Evolutionary conservation across 2,797 vertebrate genomes (phyloP).

Genomic region (Aphelocoma californica): DNA sequence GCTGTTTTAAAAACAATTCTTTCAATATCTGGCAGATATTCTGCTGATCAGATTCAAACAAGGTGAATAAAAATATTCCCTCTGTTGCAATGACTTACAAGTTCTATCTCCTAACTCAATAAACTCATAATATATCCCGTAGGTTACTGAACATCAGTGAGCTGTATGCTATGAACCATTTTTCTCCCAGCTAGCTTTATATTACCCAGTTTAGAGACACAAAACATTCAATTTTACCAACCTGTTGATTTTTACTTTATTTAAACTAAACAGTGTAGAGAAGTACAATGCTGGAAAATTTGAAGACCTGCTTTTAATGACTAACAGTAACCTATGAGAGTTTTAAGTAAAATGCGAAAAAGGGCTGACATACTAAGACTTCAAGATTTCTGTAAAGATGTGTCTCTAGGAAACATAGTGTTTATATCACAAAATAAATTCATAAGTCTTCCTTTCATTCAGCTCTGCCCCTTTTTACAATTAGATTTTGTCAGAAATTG

Average conservation of each 20-base stretch:
- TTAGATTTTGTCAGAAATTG: background rate
- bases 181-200: background rate
- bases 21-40: constrained; percentile 46
- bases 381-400: background rate
- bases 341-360: background rate
- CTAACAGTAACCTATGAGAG: background rate
- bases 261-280: background rate
- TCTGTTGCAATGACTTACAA: constrained; percentile 14
- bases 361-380: background rate
- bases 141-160: background rate
- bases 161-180: background rate
- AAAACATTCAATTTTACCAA: background rate
- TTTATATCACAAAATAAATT: background rate
- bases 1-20: constrained; percentile 28
- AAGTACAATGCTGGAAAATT: background rate
- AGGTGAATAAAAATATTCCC: constrained; percentile 48
- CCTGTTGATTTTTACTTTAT: background rate
- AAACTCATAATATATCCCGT: constrained; percentile 5
- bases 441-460: background rate
- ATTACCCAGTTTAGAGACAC: background rate
- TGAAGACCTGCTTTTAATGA: background rate
- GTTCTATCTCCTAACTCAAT: constrained; percentile 15
- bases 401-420: background rate
- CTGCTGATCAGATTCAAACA: constrained; percentile 44
- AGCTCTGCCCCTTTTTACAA: background rate